phyloP scores from a whole-genome alignment of 2,113 vertebrate species.

The Mionectes macconnelli region DNA sequence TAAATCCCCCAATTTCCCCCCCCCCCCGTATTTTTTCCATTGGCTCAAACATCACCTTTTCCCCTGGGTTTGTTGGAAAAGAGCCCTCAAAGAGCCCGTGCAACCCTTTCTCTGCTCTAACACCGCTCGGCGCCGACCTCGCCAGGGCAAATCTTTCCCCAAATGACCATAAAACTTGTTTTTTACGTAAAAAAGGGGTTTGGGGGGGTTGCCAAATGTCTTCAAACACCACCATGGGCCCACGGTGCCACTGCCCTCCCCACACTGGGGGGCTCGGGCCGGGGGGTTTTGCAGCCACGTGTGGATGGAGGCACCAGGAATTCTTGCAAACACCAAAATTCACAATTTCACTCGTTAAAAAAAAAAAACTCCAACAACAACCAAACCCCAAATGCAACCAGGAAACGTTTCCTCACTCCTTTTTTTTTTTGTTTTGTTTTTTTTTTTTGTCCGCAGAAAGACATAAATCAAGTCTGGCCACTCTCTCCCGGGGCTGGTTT shows the following conservation, averaged over 20 bases:
- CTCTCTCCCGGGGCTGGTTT: neutral
- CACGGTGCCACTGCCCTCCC: neutral
- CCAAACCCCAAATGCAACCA: neutral
- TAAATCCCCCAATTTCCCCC: fast-evolving
- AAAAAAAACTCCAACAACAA: neutral
- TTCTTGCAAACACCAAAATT: neutral
- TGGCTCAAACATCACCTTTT: neutral
- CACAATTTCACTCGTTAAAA: neutral
- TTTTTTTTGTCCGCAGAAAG: fast-evolving
- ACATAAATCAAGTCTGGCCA: neutral
- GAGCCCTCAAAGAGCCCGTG: neutral
- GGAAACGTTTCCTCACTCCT: neutral
- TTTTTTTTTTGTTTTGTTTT: neutral
- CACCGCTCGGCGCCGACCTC: neutral
- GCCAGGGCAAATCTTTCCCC: fast-evolving
- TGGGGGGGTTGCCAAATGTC: neutral
- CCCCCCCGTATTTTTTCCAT: neutral
- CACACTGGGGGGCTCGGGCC: fast-evolving
- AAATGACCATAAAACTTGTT: neutral
- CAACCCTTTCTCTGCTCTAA: neutral
- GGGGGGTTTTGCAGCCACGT: neutral
- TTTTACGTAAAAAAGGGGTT: neutral
- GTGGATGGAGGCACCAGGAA: neutral
- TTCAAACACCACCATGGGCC: neutral
- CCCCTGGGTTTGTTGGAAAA: neutral